Percentiles rank a stretch among this genome's conserved stretches.
Evolutionary conservation across 35 echinoderm and acorn worm genomes (phyloP).

Genomic region (Apostichopus japonicus): DNA sequence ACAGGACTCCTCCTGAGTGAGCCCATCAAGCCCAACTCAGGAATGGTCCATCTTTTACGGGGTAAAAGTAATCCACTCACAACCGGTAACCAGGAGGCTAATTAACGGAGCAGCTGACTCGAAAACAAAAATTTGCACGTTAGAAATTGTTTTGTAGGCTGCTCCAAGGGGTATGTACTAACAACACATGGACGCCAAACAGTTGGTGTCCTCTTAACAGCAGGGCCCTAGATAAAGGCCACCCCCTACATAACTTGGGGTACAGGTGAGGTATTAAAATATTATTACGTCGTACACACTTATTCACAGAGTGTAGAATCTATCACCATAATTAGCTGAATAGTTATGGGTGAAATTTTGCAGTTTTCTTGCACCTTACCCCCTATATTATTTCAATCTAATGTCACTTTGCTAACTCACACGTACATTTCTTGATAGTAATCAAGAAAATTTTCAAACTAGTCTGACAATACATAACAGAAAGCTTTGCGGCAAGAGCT

Average conservation of each 20-base stretch:
- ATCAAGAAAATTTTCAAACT: neutral
- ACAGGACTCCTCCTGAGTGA: neutral
- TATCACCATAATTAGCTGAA: neutral
- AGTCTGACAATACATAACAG: neutral
- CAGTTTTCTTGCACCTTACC: neutral
- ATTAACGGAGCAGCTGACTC: neutral
- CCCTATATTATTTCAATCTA: neutral
- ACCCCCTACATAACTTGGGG: neutral
- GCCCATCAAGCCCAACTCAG: neutral
- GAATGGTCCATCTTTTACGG: neutral
- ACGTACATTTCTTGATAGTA: neutral
- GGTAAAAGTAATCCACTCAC: neutral
- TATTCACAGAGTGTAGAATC: neutral
- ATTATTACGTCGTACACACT: neutral
- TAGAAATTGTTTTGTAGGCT: neutral
- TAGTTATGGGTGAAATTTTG: neutral
- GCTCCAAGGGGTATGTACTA: constrained; percentile 29
- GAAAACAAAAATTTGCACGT: neutral
- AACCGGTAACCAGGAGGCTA: neutral
- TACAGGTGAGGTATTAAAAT: constrained; percentile 2
- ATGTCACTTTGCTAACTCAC: neutral
- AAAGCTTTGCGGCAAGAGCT: neutral
- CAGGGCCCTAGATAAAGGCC: neutral
- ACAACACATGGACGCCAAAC: neutral
- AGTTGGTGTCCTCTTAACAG: neutral